These are phyloP conservation scores for Muscicapa comitata DNA, from an alignment of 2,797 vertebrate genomes.

Conservation along the genomic window DNA sequence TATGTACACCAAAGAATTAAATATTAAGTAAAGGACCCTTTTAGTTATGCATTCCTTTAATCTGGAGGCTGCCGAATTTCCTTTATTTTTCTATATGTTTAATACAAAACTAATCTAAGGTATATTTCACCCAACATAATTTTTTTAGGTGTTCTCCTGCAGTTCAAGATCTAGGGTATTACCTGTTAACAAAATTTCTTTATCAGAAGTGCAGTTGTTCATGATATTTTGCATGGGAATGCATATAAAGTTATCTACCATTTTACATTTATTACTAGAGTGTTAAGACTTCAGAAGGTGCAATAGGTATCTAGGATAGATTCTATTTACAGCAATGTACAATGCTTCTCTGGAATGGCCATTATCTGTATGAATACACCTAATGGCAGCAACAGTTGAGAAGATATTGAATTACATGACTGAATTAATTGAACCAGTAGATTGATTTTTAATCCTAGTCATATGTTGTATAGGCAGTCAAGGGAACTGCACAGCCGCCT, in stretches of 20 bases:
- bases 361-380: not conserved
- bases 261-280: not conserved
- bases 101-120: not conserved
- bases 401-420: not conserved
- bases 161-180: not conserved
- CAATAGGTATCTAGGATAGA: not conserved
- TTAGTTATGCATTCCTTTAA: slow-evolving; percentile 1
- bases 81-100: not conserved
- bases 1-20: not conserved
- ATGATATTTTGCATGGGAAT: not conserved
- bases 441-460: not conserved
- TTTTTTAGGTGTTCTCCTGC: not conserved
- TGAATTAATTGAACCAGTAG: not conserved
- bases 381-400: not conserved
- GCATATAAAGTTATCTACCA: not conserved
- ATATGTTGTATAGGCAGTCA: not conserved
- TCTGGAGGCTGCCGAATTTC: not conserved
- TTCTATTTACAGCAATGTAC: not conserved
- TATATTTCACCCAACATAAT: not conserved
- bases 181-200: not conserved
- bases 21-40: not conserved
- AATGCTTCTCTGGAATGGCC: not conserved
- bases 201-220: not conserved
- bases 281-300: not conserved
- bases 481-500: not conserved